Evolutionary conservation across 2,888 invertebrate genomes (phyloP).

Genomic region (Melanostoma scalare): DNA sequence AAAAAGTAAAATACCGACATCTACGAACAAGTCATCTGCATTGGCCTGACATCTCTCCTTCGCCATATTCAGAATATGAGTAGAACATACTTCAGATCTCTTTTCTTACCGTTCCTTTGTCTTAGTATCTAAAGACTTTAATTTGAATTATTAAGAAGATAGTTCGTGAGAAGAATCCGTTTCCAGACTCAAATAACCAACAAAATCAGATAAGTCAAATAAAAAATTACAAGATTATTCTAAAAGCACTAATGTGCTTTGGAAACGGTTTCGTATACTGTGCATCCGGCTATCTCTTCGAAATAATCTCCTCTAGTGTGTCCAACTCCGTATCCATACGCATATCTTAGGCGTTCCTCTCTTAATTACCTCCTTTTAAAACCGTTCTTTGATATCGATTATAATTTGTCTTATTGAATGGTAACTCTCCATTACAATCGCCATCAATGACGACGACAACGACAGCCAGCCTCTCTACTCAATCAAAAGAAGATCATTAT

Average conservation of each 20-base stretch:
- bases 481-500: conserved; percentile 65
- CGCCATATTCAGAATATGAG: too few species aligned
- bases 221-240: conserved; percentile 39
- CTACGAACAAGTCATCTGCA: too few species aligned
- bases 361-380: conserved; percentile 67
- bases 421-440: conserved; percentile 59
- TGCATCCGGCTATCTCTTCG: conserved; percentile 6
- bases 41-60: too few species aligned
- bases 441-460: conserved; percentile 34
- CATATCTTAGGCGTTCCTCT: conserved; percentile 31
- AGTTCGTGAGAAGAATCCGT: background rate
- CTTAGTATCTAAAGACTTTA: too few species aligned
- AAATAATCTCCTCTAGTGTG: background rate
- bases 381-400: conserved; percentile 65
- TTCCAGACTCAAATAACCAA: background rate
- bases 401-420: conserved; percentile 72
- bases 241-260: conserved; percentile 43
- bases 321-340: background rate
- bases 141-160: background rate
- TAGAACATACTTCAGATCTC: too few species aligned
- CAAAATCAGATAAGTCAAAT: conserved; percentile 31
- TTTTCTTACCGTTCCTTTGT: too few species aligned
- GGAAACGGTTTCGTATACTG: conserved; percentile 19
- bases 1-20: too few species aligned
- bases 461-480: conserved; percentile 51